Conservation (phyloP, 2,113 vertebrate genomes). For the Pteruthius melanotis region DNA sequence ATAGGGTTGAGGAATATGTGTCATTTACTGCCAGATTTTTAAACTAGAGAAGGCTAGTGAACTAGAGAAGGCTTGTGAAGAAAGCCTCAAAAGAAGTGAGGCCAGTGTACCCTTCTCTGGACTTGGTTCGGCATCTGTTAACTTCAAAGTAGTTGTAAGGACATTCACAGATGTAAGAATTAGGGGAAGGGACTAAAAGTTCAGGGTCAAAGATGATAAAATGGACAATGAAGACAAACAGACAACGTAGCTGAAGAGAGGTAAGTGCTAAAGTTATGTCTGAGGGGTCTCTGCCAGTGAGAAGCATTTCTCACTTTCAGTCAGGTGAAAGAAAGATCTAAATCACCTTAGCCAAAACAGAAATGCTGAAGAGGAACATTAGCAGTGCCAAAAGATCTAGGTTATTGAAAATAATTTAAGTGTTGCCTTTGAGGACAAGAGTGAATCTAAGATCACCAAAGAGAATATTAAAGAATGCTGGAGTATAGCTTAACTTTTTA, state of each 20-base stretch:
- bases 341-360: slow-evolving; percentile 5
- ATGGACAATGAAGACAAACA: background rate
- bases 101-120: background rate
- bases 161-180: background rate
- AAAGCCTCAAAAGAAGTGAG: background rate
- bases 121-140: background rate
- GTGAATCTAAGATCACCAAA: background rate
- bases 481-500: background rate
- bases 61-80: background rate
- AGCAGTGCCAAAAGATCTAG: background rate
- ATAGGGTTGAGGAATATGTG: background rate
- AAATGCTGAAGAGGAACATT: background rate
- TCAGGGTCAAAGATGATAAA: slow-evolving; percentile 20
- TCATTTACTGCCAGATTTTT: background rate
- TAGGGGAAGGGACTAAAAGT: background rate
- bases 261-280: background rate
- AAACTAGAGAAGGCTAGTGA: background rate
- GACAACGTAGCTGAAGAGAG: background rate
- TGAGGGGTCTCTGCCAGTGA: background rate
- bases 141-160: background rate
- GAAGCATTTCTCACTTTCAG: slow-evolving; percentile 3
- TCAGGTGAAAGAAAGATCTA: background rate
- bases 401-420: background rate
- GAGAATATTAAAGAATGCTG: background rate
- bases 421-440: background rate